Evolutionary conservation across 2,797 vertebrate genomes (phyloP).

Genomic region (Anolis apletophallus): DNA sequence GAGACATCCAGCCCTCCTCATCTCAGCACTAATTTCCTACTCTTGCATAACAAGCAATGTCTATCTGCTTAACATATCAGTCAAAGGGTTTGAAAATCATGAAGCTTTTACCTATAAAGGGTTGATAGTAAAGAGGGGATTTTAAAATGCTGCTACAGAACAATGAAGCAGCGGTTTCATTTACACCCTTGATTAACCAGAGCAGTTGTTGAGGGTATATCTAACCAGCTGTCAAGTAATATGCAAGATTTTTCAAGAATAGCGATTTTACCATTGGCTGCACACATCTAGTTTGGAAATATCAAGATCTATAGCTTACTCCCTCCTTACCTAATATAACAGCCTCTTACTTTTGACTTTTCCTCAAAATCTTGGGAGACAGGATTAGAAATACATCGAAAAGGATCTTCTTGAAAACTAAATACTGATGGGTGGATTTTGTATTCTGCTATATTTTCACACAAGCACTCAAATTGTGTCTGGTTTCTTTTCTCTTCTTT

Average conservation of each 20-base stretch:
- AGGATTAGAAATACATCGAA: slow-evolving; percentile 8
- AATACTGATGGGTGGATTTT: not conserved
- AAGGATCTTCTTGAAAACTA: not conserved
- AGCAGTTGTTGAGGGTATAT: slow-evolving; percentile 72
- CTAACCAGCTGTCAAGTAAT: slow-evolving; percentile 66
- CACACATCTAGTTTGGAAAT: slow-evolving; percentile 56
- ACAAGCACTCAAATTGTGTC: not conserved
- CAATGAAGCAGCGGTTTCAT: slow-evolving; percentile 54
- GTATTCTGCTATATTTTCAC: slow-evolving; percentile 17
- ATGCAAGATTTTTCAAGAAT: slow-evolving; percentile 63
- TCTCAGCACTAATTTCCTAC: slow-evolving; percentile 34
- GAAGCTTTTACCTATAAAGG: slow-evolving; percentile 48
- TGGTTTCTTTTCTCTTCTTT: slow-evolving; percentile 16
- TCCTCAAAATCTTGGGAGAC: slow-evolving; percentile 27
- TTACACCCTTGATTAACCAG: slow-evolving; percentile 75
- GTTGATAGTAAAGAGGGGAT: slow-evolving; percentile 58
- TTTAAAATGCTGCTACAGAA: slow-evolving; percentile 47
- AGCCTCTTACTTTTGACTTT: slow-evolving; percentile 1
- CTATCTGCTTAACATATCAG: slow-evolving; percentile 39
- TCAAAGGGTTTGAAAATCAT: slow-evolving; percentile 27
- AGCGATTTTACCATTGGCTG: slow-evolving; percentile 67
- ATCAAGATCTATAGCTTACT: slow-evolving; percentile 29
- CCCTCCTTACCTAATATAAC: slow-evolving; percentile 49
- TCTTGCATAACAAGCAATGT: not conserved
- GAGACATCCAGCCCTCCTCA: not conserved